Base-by-base conservation (phyloP, 2,888 invertebrate species). In the Ophonus ardosiacus region DNA sequence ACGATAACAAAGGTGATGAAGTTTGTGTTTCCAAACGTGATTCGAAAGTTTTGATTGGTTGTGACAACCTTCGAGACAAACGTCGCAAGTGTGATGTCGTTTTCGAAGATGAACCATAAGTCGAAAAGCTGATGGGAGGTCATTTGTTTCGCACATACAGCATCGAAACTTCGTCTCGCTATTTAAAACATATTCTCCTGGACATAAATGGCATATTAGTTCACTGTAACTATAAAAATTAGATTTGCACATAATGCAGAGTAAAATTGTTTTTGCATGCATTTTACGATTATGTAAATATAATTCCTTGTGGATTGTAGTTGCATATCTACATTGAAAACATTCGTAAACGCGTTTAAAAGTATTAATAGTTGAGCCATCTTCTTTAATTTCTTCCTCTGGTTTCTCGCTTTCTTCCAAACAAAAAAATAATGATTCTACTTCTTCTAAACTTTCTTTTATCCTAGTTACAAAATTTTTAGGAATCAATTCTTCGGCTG, bases 21-120 rank as follows among this genome's bases (percentile, higher is more conserved):
- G 91, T 91, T 97, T 97, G 90, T 97, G 97, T 91, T 97, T 97
- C 96, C 97, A 97, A 21, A 97, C 96, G 89, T 97, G 97, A 88
- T 96, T 96, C 0, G 97, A 97, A 0, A 97, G 92, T 87, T 95
- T 94, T 87, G 95, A 94, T 89, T 97, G 97, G 89, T 95, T 96
- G 80, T 95, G 94, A 88, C 97, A 96, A 86, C 95, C 93, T 90
- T 97, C 97, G 87, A 97, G 92, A 89, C 97, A 97, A 18, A 97
- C 96, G 91, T 97, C 97, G 90, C 97, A 97, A 0, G 96, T 95
- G 90, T 96, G 95, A 91, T 97, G 97, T 86, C 94, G 93, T 90
- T 97, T 97, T 40, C 97, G 92, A 86, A 97, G 91, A 91, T 97
- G 97, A 57, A 97, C 97, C 97, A 97, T 97, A 84, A 97, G 91